Conservation (phyloP, 2,888 invertebrate species). For the Stictocephala bisonia region DNA sequence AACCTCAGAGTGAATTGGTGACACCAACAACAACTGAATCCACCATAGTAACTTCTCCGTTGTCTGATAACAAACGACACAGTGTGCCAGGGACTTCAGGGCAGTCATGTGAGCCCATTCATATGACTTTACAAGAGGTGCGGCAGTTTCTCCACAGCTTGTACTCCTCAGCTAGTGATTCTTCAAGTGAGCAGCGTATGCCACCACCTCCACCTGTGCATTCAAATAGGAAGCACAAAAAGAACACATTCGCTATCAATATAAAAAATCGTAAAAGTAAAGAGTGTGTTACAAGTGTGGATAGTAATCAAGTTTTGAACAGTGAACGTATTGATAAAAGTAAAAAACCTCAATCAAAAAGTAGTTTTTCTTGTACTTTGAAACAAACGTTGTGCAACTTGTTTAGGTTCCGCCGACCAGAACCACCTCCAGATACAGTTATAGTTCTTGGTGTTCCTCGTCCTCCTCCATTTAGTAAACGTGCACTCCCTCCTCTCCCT, state of each 20-base stretch:
- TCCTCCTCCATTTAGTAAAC: conserved; percentile 69
- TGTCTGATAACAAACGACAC: conserved; percentile 39
- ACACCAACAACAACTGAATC: conserved; percentile 3
- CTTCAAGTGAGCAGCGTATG: conserved; percentile 14
- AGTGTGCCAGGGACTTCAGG: conserved; percentile 44
- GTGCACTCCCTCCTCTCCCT: conserved; percentile 77
- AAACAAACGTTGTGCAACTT: conserved; percentile 89
- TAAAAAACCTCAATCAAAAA: conserved; percentile 73
- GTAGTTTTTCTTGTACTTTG: conserved; percentile 78
- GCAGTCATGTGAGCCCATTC: conserved; percentile 76
- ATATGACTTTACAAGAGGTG: conserved; percentile 85
- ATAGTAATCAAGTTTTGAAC: neutral
- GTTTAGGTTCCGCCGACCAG: conserved; percentile 68
- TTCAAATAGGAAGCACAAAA: conserved; percentile 60
- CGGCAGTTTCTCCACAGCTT: conserved; percentile 84
- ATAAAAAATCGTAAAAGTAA: conserved; percentile 72
- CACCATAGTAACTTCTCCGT: neutral
- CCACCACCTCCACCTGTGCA: conserved; percentile 37
- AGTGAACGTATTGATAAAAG: conserved; percentile 42
- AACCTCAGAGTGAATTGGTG: conserved; percentile 53
- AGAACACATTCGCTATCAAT: conserved; percentile 71
- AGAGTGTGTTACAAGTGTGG: conserved; percentile 60
- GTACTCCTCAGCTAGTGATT: conserved; percentile 68
- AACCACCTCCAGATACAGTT: conserved; percentile 50
- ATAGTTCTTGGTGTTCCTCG: conserved; percentile 54